These are phyloP conservation scores for Parambassis ranga DNA, from an alignment of 2,797 vertebrate species.

Conservation along the genomic window DNA sequence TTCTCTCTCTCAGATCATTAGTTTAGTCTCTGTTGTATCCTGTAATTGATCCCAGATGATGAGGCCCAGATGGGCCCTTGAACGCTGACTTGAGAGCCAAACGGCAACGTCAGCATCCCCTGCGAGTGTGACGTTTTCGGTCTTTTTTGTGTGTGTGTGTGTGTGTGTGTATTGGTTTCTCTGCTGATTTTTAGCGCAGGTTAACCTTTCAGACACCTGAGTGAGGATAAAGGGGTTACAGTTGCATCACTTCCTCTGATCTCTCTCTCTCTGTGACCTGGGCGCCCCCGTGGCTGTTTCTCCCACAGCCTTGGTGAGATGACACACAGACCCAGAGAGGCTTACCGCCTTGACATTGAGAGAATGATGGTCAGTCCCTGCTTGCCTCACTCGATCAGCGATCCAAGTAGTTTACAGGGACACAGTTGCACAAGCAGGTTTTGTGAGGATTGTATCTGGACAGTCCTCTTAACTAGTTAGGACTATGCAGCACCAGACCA, in stretches of 20 bases:
- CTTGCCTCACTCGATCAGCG: conserved; percentile 29
- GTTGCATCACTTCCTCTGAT: conserved; percentile 73
- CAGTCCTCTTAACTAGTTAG: conserved; percentile 18
- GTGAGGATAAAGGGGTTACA: conserved; percentile 20
- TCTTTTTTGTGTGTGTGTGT: conserved; percentile 20
- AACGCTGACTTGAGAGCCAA: conserved; percentile 53
- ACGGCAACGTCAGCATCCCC: conserved; percentile 73
- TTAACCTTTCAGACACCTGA: conserved; percentile 64
- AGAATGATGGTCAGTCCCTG: not conserved
- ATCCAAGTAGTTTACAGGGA: conserved; percentile 31
- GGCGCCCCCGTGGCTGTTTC: conserved; percentile 8
- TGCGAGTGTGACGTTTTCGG: no score
- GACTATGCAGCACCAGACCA: not conserved
- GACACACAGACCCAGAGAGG: conserved; percentile 24
- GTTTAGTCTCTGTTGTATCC: conserved; percentile 69
- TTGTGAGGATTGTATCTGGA: conserved; percentile 31
- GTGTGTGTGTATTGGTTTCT: conserved; percentile 14
- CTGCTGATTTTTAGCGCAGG: conserved; percentile 36
- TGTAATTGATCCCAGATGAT: conserved; percentile 79
- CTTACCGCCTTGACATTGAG: conserved; percentile 2
- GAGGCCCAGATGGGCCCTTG: conserved; percentile 69
- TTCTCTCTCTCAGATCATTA: conserved; percentile 57
- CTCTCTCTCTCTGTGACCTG: conserved; percentile 53
- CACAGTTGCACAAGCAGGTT: conserved; percentile 32
- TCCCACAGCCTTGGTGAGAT: conserved; percentile 11